A percentile compares a stretch with the other conserved stretches of the same genome.
Evolutionary conservation across 2,888 invertebrate genomes (phyloP).

Genomic region (Emesis castigata): DNA sequence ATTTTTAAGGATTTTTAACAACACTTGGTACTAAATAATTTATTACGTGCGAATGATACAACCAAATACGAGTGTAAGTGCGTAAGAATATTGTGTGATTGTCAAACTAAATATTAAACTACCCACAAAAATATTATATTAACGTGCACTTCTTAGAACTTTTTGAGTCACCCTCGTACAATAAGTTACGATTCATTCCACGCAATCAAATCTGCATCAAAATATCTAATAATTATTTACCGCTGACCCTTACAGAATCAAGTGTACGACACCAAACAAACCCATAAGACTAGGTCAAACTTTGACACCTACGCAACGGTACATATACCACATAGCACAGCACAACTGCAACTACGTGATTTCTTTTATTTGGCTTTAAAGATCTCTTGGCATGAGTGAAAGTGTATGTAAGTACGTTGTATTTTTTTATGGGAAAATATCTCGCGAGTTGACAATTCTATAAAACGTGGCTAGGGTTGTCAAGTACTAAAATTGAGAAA

Average conservation of each 20-base stretch:
- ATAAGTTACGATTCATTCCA: neutral
- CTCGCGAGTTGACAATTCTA: neutral
- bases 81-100: too few relatives aligned
- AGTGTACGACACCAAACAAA: neutral
- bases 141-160: too few relatives aligned
- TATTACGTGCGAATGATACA: too few relatives aligned
- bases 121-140: too few relatives aligned
- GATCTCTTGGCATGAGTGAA: neutral
- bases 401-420: neutral
- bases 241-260: neutral
- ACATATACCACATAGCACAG: neutral
- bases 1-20: too few relatives aligned
- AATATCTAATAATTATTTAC: neutral
- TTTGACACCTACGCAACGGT: neutral
- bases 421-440: neutral
- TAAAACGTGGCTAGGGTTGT: neutral
- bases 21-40: too few relatives aligned
- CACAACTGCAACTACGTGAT: neutral
- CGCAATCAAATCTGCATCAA: neutral
- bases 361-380: conserved; percentile 5
- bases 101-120: too few relatives aligned
- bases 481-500: too few relatives aligned
- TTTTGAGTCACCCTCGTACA: too few relatives aligned
- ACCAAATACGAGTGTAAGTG: too few relatives aligned
- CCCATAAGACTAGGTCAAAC: neutral